Percentiles rank a stretch among this genome's conserved stretches.
These are phyloP conservation scores for Plodia interpunctella DNA, from an alignment of 1,140 invertebrate genomes.

Conservation along the genomic window DNA sequence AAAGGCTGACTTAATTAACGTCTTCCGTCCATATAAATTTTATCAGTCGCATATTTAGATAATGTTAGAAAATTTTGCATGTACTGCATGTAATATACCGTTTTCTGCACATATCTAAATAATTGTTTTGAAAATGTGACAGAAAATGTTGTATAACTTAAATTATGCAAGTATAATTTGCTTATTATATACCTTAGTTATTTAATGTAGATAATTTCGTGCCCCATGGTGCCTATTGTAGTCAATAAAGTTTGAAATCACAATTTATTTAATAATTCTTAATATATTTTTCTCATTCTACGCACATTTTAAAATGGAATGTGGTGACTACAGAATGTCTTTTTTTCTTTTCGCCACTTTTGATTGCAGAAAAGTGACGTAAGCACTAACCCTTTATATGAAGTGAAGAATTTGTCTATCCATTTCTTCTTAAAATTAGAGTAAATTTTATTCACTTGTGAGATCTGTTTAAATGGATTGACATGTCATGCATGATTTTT, in stretches of 20 bases:
- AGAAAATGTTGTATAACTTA: background rate
- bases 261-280: constrained; percentile 13
- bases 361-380: constrained; percentile 29
- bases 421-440: no score
- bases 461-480: no score
- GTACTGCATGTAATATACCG: background rate
- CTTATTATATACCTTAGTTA: background rate
- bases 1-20: constrained; percentile 49
- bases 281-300: constrained; percentile 16
- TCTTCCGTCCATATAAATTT: constrained; percentile 41
- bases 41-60: background rate
- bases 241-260: constrained; percentile 9
- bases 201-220: constrained; percentile 6
- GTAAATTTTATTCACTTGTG: no score
- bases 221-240: constrained; percentile 7
- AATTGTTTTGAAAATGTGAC: background rate
- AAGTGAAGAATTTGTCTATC: no score
- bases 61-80: background rate
- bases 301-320: constrained; percentile 25
- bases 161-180: background rate
- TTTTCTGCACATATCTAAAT: no score
- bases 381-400: constrained; percentile 18
- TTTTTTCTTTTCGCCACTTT: constrained; percentile 31
- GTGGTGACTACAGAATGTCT: constrained; percentile 18
- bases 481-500: no score